phyloP scores from a whole-genome alignment of 1,140 invertebrate genomes.

The Globodera rostochiensis region DNA sequence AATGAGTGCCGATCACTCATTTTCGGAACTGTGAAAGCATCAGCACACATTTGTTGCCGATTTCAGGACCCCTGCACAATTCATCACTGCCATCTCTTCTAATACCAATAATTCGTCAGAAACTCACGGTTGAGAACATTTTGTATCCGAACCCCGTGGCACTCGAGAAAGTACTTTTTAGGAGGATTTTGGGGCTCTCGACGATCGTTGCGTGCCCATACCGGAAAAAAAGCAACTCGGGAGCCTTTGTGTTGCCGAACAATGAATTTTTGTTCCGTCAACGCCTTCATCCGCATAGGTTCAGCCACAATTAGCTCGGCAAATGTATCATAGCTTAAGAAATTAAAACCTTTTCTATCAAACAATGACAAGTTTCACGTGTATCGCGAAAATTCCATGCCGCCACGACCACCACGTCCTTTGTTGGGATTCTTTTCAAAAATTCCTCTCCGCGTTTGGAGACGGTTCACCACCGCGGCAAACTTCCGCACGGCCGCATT shows the following conservation, averaged over 20 bases:
- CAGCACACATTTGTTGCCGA: slow-evolving; percentile 36
- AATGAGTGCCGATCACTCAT: background rate
- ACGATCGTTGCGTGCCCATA: slow-evolving; percentile 15
- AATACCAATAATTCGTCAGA: background rate
- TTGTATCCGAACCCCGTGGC: slow-evolving; percentile 34
- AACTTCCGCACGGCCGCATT: slow-evolving; percentile 35
- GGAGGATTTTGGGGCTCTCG: slow-evolving; percentile 11
- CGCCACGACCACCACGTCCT: background rate
- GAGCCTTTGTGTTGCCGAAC: slow-evolving; percentile 24
- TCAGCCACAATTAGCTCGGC: slow-evolving; percentile 33
- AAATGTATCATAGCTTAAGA: slow-evolving; percentile 10
- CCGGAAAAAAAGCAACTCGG: slow-evolving; percentile 18
- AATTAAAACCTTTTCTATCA: background rate
- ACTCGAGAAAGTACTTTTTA: slow-evolving; percentile 17
- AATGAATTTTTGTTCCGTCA: slow-evolving; percentile 28
- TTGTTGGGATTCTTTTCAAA: background rate
- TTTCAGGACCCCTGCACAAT: slow-evolving; percentile 48
- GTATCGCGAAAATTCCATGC: background rate
- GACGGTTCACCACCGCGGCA: slow-evolving; percentile 29
- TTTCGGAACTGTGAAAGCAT: slow-evolving; percentile 8
- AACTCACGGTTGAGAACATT: slow-evolving; percentile 35
- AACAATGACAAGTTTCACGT: background rate
- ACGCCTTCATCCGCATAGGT: slow-evolving; percentile 24
- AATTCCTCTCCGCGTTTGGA: background rate
- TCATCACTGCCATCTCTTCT: slow-evolving; percentile 31